Conservation (phyloP, 2,888 invertebrate genomes). For the Cephonodes hylas region DNA sequence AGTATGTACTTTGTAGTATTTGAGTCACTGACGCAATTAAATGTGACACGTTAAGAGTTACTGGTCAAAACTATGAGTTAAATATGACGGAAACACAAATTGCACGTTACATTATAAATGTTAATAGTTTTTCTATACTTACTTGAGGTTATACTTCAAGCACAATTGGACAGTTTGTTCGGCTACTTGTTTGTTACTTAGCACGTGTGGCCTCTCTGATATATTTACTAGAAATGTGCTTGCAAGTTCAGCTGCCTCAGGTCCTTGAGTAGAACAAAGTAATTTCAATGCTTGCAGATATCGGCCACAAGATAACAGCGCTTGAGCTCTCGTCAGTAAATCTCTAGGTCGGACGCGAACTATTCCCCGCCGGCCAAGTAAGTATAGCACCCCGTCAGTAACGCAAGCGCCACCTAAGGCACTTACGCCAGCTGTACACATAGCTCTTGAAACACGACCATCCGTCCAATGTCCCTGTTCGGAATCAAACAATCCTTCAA, state of each 20-base stretch:
- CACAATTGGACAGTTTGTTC: constrained; percentile 64
- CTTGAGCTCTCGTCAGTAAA: constrained; percentile 75
- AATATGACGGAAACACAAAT: too few relatives aligned
- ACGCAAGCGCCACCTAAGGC: constrained; percentile 74
- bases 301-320: constrained; percentile 82
- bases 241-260: constrained; percentile 51
- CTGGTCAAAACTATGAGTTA: too few relatives aligned
- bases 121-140: constrained; percentile 42
- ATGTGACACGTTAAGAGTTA: too few relatives aligned
- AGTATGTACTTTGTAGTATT: too few relatives aligned
- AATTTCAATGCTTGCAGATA: constrained; percentile 68
- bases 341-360: constrained; percentile 84
- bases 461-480: constrained; percentile 94
- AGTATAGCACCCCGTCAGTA: constrained; percentile 78
- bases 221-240: constrained; percentile 49
- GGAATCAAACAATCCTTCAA: not conserved
- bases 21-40: too few relatives aligned
- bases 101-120: too few relatives aligned
- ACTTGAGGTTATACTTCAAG: constrained; percentile 62
- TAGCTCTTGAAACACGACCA: constrained; percentile 90
- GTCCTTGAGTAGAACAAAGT: constrained; percentile 52
- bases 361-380: constrained; percentile 83
- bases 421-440: constrained; percentile 80
- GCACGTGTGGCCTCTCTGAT: constrained; percentile 57
- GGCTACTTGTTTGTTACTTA: constrained; percentile 60